Base-by-base conservation (phyloP, 1,140 invertebrate species). In the Drosophila seguyi region DNA sequence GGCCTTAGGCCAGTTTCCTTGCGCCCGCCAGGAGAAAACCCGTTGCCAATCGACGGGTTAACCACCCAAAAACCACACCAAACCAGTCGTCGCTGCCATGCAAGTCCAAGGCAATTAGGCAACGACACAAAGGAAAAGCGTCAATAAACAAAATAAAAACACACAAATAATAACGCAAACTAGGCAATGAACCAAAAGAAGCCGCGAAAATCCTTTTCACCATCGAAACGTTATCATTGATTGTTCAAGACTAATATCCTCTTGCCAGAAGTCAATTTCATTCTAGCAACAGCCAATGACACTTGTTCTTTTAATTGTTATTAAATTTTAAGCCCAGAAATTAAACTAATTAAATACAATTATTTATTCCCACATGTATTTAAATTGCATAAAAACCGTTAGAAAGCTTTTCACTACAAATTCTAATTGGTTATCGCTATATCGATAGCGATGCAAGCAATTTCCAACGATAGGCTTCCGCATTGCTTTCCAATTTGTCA, bases 31-130 rank as follows among this genome's bases (percentile, higher is more conserved):
- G 45, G 47, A 75, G 59, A 61, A 77, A 91, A 91, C 87, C 72
- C 38, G 81, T 87, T 82, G 69, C 50, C 73, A 72, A 71, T 69
- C 58, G 68, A 57, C 79, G 60, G 85, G 85, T 84, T 90, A 86
- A 81, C 82, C 78, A 85, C 74, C 78, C 60, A 74, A 57, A 81
- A 47, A 55, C 36, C 38, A 57, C 76, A 41, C 58, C 81, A 86
- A 86, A 86, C 78, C 78, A 72, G 82, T 86, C 59, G 55, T 36
- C 18, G 47, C 41, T 66, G 39, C 48, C 50, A 58, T 60, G 76
- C 90, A 91, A 91, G 90, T 88, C 78, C 88, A 91, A 91, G 88
- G 79, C 84, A 74, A 63, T 63, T 63, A 56, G 48, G 41, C 34
- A 67, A 39, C 34, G 44, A 39, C 39, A 68, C 38, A 38, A 44